Percentiles rank a stretch among this genome's conserved stretches.
Evolutionary conservation across 1,140 invertebrate species (phyloP).

Genomic region (Ericerus pela): DNA sequence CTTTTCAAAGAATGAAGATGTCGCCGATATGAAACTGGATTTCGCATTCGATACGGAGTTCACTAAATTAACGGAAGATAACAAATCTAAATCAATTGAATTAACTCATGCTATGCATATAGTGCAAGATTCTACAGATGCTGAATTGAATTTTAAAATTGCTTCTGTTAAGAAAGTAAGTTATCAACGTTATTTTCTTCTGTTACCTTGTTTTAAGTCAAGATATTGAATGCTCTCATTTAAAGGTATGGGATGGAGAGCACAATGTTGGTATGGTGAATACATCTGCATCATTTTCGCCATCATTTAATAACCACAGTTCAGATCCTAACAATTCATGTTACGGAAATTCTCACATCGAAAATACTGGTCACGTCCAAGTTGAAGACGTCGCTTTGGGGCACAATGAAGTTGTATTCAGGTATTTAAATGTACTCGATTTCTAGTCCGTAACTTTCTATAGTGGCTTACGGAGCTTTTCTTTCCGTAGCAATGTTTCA

Average conservation of each 20-base stretch:
- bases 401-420: not conserved
- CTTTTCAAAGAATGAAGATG: constrained; percentile 38
- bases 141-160: constrained; percentile 85
- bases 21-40: constrained; percentile 75
- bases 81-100: constrained; percentile 33
- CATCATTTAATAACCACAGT: not conserved
- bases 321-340: not conserved
- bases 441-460: not conserved
- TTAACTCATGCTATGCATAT: constrained; percentile 41
- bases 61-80: constrained; percentile 56
- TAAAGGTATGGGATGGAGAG: constrained; percentile 1
- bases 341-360: not conserved
- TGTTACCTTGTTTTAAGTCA: not conserved
- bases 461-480: not conserved
- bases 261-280: not conserved
- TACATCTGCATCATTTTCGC: not conserved
- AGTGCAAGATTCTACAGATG: constrained; percentile 50
- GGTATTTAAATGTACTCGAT: not conserved
- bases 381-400: not conserved
- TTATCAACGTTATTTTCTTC: not conserved
- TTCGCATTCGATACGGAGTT: constrained; percentile 73
- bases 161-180: constrained; percentile 77
- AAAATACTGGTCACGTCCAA: not conserved
- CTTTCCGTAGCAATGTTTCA: not conserved
- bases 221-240: not conserved